A percentile compares a stretch with the other conserved stretches of the same genome.
Evolutionary conservation across 2,113 vertebrate genomes (phyloP).

Genomic region (Salvelinus alpinus): DNA sequence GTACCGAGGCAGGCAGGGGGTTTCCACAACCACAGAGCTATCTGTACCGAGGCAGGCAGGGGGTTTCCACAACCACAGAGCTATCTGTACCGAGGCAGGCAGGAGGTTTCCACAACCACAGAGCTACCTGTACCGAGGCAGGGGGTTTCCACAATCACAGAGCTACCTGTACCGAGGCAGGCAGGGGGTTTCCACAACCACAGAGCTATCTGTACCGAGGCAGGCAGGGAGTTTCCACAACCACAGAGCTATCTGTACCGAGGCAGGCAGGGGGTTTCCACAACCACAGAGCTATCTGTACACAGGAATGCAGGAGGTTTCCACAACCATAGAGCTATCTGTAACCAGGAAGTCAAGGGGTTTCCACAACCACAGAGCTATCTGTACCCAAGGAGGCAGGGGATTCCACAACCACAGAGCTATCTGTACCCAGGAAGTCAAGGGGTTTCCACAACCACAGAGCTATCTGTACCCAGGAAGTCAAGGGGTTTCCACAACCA

Average conservation of each 20-base stretch:
- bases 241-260: slow-evolving; percentile 27
- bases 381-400: too few relatives aligned
- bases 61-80: slow-evolving; percentile 62
- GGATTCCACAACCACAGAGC: too few relatives aligned
- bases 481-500: too few relatives aligned
- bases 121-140: slow-evolving; percentile 27
- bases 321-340: slow-evolving; percentile 6
- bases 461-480: too few relatives aligned
- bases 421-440: accelerated
- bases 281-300: too few relatives aligned
- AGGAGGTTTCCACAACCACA: slow-evolving; percentile 64
- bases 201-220: too few relatives aligned
- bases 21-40: slow-evolving; percentile 58
- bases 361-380: slow-evolving; percentile 29
- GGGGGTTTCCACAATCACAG: slow-evolving; percentile 63
- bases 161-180: slow-evolving; percentile 20
- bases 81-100: slow-evolving; percentile 27
- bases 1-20: slow-evolving; percentile 44
- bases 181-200: too few relatives aligned
- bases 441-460: too few relatives aligned
- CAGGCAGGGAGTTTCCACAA: slow-evolving; percentile 4
- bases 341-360: slow-evolving; percentile 42
- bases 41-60: slow-evolving; percentile 33
- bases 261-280: too few relatives aligned
- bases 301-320: too few relatives aligned